Conservation (phyloP, 2,113 vertebrate genomes). For the Chaetorhynchus papuensis region DNA sequence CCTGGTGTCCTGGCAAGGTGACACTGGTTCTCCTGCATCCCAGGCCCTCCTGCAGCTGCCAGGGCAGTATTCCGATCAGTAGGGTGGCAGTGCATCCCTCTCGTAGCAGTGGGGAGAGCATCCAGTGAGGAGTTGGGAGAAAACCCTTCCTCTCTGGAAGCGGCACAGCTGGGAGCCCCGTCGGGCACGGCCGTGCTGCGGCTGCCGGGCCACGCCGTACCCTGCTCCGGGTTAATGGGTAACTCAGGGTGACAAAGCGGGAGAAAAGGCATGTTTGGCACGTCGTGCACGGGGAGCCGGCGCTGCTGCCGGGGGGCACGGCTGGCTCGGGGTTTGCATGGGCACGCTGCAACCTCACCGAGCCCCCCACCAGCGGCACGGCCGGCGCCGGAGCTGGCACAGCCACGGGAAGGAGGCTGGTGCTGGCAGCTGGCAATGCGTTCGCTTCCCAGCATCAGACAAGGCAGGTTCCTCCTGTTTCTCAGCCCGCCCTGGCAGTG, state of each 20-base stretch:
- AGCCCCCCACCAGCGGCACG: not conserved
- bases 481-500: not conserved
- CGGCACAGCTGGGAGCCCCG: fast-evolving
- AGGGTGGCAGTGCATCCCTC: not conserved
- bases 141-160: not conserved
- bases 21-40: not conserved
- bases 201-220: not conserved
- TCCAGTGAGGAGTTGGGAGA: fast-evolving
- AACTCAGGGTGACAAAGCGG: not conserved
- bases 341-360: not conserved
- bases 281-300: not conserved
- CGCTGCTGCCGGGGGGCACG: not conserved
- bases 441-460: not conserved
- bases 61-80: fast-evolving
- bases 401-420: not conserved
- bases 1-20: fast-evolving
- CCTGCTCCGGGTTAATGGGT: constrained; percentile 39
- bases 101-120: not conserved
- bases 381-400: not conserved
- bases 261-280: not conserved
- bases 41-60: not conserved
- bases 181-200: not conserved
- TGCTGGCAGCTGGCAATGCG: fast-evolving
- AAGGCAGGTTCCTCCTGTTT: constrained; percentile 9
- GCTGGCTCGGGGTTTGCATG: fast-evolving